Percentiles rank a stretch among this genome's conserved stretches.
phyloP scores from a whole-genome alignment of 2,113 vertebrate genomes.

The Oenanthe melanoleuca region DNA sequence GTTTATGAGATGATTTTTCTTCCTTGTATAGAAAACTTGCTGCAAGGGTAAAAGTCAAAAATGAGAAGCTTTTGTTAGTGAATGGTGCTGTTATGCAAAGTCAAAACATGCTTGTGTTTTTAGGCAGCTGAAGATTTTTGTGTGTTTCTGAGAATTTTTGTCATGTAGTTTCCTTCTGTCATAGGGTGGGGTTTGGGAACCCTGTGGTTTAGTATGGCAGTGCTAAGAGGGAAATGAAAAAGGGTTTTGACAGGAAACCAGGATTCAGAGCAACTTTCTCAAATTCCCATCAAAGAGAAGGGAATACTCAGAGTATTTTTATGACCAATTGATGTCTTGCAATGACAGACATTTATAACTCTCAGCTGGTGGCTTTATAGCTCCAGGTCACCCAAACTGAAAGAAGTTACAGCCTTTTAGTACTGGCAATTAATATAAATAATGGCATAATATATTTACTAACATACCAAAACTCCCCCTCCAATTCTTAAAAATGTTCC shows the following conservation, averaged over 20 bases:
- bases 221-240: neutral
- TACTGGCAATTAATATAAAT: neutral
- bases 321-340: neutral
- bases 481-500: neutral
- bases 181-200: neutral
- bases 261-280: neutral
- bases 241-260: neutral
- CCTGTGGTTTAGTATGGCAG: neutral
- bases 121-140: neutral
- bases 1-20: neutral
- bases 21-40: neutral
- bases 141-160: neutral
- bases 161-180: neutral
- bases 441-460: neutral
- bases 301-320: neutral
- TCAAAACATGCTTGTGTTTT: neutral
- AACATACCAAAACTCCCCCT: neutral
- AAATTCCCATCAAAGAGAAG: neutral
- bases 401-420: neutral
- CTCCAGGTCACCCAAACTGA: neutral
- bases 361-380: neutral
- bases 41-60: neutral
- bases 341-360: neutral
- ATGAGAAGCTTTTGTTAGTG: neutral
- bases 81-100: neutral